Conservation (phyloP, 2,797 vertebrate species). For the Pipistrellus pipistrellus region DNA sequence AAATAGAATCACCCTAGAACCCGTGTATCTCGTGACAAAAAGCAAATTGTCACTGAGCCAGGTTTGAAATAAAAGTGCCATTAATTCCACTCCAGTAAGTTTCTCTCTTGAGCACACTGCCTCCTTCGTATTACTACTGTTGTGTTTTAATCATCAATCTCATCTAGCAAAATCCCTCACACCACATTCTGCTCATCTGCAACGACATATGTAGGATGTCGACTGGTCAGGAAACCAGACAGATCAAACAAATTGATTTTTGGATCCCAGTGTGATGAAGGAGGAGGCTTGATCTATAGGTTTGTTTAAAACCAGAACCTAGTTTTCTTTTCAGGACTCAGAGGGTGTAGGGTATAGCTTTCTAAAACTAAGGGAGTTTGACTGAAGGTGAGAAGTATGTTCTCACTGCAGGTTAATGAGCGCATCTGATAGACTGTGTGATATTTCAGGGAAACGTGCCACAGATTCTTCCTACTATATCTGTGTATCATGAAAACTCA, state of each 20-base stretch:
- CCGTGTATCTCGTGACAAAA: not conserved
- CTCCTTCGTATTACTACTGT: not conserved
- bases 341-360: not conserved
- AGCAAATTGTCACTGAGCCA: not conserved
- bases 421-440: not conserved
- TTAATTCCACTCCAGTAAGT: not conserved
- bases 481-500: conserved; percentile 21
- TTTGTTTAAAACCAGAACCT: not conserved
- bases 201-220: not conserved
- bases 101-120: not conserved
- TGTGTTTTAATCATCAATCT: conserved; percentile 7
- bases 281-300: not conserved
- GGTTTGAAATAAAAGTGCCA: not conserved
- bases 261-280: not conserved
- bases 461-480: not conserved
- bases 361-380: not conserved
- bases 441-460: not conserved
- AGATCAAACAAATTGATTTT: conserved; percentile 7
- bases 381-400: not conserved
- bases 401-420: not conserved
- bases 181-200: not conserved
- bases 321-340: not conserved
- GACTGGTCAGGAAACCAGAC: not conserved
- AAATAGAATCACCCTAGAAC: not conserved
- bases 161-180: not conserved